These are phyloP conservation scores for Phacellophora camtschatica DNA, from an alignment of 30 jellyfish, hydroid and myxozoan genomes.

Conservation along the genomic window DNA sequence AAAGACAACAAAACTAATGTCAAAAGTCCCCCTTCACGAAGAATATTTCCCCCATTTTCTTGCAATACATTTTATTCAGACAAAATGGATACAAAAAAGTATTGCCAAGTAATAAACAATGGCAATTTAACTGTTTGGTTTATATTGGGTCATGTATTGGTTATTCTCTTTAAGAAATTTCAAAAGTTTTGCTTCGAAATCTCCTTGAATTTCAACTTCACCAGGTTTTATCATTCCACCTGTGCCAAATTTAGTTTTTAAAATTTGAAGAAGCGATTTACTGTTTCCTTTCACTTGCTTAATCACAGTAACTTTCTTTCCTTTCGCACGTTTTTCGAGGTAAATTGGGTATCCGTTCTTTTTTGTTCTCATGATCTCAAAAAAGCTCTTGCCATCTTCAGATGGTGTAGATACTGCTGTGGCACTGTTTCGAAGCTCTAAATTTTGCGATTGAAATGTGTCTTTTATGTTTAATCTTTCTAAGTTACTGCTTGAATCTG, in stretches of 20 bases:
- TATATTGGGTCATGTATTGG: constrained; percentile 58
- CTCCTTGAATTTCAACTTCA: constrained; percentile 88
- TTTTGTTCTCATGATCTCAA: constrained; percentile 64
- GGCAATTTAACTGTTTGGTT: not conserved
- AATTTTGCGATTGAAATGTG: not conserved
- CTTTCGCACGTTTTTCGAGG: constrained; percentile 85
- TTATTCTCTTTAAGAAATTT: constrained; percentile 62
- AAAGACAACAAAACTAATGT: no score
- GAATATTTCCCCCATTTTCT: no score
- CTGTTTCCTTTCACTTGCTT: constrained; percentile 70
- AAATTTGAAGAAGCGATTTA: constrained; percentile 29
- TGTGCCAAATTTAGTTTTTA: constrained; percentile 86
- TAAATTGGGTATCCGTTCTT: constrained; percentile 85
- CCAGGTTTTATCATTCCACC: constrained; percentile 71
- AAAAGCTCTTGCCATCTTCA: not conserved
- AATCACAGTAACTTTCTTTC: constrained; percentile 87
- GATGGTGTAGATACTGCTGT: not conserved
- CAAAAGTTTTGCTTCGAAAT: constrained; percentile 45
- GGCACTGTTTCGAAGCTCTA: not conserved
- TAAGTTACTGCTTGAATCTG: not conserved
- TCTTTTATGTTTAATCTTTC: no score
- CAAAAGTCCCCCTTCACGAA: no score
- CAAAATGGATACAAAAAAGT: no score
- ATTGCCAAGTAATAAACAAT: no score
- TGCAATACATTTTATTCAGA: no score